These are phyloP conservation scores for Oikopleura dioica DNA, from an alignment of 23 tunicate species.

Conservation along the genomic window DNA sequence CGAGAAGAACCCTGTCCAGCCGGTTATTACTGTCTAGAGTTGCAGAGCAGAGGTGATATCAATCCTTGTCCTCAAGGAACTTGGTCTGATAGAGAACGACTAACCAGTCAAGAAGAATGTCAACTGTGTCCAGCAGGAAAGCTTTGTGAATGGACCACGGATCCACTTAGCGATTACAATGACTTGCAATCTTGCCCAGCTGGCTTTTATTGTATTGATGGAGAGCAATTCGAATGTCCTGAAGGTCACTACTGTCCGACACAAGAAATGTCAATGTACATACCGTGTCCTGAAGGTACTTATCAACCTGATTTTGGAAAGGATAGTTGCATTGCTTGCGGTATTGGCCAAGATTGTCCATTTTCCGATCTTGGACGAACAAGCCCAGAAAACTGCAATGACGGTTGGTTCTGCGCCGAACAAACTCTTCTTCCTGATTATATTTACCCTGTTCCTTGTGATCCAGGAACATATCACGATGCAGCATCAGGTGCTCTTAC, in stretches of 20 bases:
- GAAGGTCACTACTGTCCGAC: constrained; percentile 62
- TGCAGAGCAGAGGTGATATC: constrained; percentile 11
- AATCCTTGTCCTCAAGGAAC: not conserved
- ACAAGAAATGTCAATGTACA: constrained; percentile 1
- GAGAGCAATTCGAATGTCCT: constrained; percentile 25
- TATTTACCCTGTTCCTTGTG: constrained; percentile 32
- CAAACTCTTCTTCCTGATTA: constrained; percentile 8
- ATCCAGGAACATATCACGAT: constrained; percentile 49
- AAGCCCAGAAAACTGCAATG: constrained; percentile 28
- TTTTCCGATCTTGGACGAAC: constrained; percentile 35
- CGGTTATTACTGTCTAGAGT: constrained; percentile 51
- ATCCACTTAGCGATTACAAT: no score
- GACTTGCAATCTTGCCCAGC: constrained; percentile 81
- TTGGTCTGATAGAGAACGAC: not conserved
- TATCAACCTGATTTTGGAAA: not conserved
- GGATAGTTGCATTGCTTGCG: not conserved
- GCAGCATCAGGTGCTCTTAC: not conserved
- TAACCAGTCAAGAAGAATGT: no score
- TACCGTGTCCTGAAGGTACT: not conserved
- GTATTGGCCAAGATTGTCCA: not conserved
- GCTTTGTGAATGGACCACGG: no score
- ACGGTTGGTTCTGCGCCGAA: constrained; percentile 37
- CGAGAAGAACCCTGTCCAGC: constrained; percentile 22
- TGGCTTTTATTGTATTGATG: constrained; percentile 58
- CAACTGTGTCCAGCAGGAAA: no score